These are phyloP conservation scores for Pemphigus obesinymphae DNA, from an alignment of 1,140 invertebrate genomes.

Conservation along the genomic window DNA sequence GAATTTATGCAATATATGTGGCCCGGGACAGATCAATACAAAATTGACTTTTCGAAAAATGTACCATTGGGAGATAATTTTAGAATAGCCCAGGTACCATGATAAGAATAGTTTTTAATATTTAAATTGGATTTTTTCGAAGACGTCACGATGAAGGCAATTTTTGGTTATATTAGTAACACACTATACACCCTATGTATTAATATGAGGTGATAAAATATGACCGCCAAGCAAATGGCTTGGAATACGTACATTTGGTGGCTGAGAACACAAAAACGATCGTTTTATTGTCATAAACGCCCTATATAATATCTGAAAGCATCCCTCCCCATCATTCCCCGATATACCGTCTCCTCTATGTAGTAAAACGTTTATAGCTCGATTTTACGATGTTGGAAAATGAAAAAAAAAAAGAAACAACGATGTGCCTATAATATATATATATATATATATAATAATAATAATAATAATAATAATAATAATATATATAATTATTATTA, in stretches of 20 bases:
- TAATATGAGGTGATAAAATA: constrained; percentile 10
- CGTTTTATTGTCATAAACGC: constrained; percentile 29
- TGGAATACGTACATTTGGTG: not conserved
- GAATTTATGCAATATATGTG: not conserved
- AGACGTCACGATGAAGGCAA: not conserved
- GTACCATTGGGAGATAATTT: not conserved
- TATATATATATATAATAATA: too few relatives aligned
- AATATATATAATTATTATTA: not conserved
- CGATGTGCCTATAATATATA: too few relatives aligned
- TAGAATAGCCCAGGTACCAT: not conserved
- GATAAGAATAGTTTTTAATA: not conserved
- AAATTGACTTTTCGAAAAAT: not conserved
- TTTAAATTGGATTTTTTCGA: constrained; percentile 2
- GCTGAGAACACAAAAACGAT: not conserved
- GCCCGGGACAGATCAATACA: not conserved
- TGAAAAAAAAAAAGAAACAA: not conserved
- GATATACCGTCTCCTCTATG: not conserved
- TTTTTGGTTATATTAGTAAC: not conserved
- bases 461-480: not conserved
- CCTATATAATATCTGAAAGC: not conserved
- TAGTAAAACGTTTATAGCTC: not conserved
- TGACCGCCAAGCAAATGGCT: constrained; percentile 13
- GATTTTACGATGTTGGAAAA: constrained; percentile 13
- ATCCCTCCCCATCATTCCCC: not conserved
- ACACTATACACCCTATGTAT: not conserved